phyloP scores from a whole-genome alignment of 2,113 vertebrate species.

The Pedionomus torquatus region DNA sequence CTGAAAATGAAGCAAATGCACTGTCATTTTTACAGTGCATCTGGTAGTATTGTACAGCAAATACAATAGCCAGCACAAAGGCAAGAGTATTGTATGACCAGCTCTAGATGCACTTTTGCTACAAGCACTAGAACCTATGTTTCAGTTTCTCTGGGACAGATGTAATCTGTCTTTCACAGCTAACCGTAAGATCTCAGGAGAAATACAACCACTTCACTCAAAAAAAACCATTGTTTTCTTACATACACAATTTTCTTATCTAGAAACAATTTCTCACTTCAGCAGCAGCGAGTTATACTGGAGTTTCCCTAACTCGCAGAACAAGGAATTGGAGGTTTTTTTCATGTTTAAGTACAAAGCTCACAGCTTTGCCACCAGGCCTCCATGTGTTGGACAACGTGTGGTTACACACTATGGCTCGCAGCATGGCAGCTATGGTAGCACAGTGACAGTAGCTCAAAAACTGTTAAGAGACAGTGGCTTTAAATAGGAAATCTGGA shows the following conservation, averaged over 20 bases:
- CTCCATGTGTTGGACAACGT: accelerated
- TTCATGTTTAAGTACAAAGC: neutral
- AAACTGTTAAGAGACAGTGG: neutral
- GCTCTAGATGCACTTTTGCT: neutral
- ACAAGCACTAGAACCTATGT: neutral
- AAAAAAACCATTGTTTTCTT: neutral
- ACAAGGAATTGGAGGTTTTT: neutral
- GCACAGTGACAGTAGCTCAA: neutral
- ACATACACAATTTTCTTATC: neutral
- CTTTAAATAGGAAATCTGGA: neutral
- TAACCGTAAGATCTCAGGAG: neutral
- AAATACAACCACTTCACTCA: neutral
- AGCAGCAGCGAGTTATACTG: neutral
- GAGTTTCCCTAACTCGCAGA: neutral
- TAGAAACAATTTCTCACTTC: neutral
- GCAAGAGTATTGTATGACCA: neutral
- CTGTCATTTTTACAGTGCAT: neutral
- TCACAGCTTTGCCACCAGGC: neutral
- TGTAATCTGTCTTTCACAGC: neutral
- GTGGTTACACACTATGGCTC: neutral
- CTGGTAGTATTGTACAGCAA: neutral
- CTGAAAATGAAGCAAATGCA: neutral
- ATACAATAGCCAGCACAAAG: neutral
- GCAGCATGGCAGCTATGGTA: neutral
- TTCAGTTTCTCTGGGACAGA: neutral